phyloP scores from a whole-genome alignment of 2,888 invertebrate genomes.

The Alloscopus bannaensis region DNA sequence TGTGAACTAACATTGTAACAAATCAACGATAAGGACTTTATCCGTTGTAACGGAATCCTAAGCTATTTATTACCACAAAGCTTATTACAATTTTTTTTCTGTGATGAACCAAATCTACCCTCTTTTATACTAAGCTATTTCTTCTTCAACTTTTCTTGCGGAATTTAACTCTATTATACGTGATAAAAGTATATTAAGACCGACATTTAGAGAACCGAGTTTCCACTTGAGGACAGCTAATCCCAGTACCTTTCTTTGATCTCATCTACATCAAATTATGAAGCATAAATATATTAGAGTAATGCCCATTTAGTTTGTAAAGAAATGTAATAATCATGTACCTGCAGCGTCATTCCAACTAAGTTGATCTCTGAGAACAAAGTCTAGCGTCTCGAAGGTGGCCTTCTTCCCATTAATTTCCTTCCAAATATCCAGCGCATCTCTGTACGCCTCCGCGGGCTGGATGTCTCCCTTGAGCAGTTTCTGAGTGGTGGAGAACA shows the following conservation, averaged over 20 bases:
- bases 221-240: no score
- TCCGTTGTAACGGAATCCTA: no score
- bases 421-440: conserved; percentile 67
- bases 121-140: no score
- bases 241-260: conserved; percentile 62
- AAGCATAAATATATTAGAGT: neutral
- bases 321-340: conserved; percentile 20
- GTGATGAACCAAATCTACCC: no score
- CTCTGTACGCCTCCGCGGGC: conserved; percentile 63
- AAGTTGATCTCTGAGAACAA: conserved; percentile 51
- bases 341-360: conserved; percentile 67
- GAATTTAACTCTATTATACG: no score
- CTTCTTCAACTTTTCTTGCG: no score
- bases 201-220: no score
- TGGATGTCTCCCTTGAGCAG: conserved; percentile 63
- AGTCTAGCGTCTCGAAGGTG: conserved; percentile 59
- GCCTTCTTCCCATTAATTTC: conserved; percentile 63
- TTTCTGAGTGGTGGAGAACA: conserved; percentile 68
- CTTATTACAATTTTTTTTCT: no score
- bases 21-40: no score
- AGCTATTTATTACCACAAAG: no score
- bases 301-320: neutral
- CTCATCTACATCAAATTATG: conserved; percentile 59
- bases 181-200: no score
- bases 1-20: no score